These are phyloP conservation scores for Lapara coniferarum DNA, from an alignment of 2,888 invertebrate species.

Conservation along the genomic window DNA sequence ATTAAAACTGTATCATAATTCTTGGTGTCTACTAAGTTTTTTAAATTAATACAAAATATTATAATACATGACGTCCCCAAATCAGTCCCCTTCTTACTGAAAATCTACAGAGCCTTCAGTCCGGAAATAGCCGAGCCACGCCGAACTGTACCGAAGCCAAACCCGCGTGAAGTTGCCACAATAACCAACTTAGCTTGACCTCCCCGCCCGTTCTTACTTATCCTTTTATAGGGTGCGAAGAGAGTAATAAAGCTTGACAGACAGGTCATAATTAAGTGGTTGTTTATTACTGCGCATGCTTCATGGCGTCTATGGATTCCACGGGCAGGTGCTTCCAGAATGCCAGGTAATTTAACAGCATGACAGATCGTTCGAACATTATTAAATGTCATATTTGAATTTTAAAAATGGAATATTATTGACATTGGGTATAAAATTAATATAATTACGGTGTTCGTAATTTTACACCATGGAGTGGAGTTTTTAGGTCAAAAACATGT, in stretches of 20 bases:
- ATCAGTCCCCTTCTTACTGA: constrained; percentile 44
- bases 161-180: constrained; percentile 58
- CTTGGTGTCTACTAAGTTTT: too few relatives aligned
- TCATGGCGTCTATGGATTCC: constrained; percentile 46
- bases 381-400: constrained; percentile 2
- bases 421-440: too few relatives aligned
- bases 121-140: constrained; percentile 49
- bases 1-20: too few relatives aligned
- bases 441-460: not conserved
- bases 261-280: constrained; percentile 48
- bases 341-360: constrained; percentile 18
- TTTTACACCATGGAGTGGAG: too few relatives aligned
- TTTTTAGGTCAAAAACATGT: too few relatives aligned
- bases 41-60: too few relatives aligned
- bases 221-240: constrained; percentile 42
- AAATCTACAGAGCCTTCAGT: constrained; percentile 47
- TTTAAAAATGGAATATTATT: not conserved
- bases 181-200: constrained; percentile 46
- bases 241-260: constrained; percentile 41
- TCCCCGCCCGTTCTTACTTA: constrained; percentile 34
- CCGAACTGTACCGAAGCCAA: constrained; percentile 48
- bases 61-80: constrained; percentile 27
- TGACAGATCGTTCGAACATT: not conserved
- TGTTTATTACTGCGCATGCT: constrained; percentile 54
- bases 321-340: constrained; percentile 21